Conservation (phyloP, 2,797 vertebrate species). For the Micropoecilia bifurca region DNA sequence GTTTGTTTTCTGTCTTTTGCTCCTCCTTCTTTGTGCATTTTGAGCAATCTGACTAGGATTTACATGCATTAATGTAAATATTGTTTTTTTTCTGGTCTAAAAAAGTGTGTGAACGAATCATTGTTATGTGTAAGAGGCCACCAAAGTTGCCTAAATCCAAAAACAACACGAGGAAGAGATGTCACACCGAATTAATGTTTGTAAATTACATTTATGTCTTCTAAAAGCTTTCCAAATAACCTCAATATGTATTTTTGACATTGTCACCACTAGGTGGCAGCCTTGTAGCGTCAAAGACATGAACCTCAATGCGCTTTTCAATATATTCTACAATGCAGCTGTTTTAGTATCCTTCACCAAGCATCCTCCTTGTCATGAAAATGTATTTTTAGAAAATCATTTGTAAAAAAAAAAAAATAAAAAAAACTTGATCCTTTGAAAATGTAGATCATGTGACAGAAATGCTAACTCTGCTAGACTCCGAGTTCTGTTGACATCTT, state of each 20-base stretch:
- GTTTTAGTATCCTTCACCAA: not conserved
- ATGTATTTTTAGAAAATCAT: constrained; percentile 4
- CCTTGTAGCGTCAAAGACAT: constrained; percentile 34
- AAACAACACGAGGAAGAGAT: not conserved
- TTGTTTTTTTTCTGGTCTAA: not conserved
- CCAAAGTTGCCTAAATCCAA: too few relatives aligned
- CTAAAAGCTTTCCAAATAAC: not conserved
- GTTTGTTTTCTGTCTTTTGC: not conserved
- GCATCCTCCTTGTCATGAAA: not conserved
- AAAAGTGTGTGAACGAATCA: not conserved
- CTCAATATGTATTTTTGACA: not conserved
- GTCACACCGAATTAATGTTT: not conserved
- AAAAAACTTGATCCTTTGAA: not conserved
- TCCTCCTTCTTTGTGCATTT: not conserved
- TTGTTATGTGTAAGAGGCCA: not conserved
- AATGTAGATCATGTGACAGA: constrained; percentile 4
- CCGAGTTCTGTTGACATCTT: constrained; percentile 14
- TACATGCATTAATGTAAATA: not conserved
- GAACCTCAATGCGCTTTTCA: not conserved
- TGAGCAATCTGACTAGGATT: not conserved
- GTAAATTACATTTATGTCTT: not conserved
- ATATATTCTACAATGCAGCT: not conserved
- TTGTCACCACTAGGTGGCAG: constrained; percentile 71
- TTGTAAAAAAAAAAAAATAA: not conserved
- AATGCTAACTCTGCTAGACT: not conserved